A percentile compares a stretch with the other conserved stretches of the same genome.
Conservation (phyloP, 2,888 invertebrate species). For the Trachelus stipa region DNA sequence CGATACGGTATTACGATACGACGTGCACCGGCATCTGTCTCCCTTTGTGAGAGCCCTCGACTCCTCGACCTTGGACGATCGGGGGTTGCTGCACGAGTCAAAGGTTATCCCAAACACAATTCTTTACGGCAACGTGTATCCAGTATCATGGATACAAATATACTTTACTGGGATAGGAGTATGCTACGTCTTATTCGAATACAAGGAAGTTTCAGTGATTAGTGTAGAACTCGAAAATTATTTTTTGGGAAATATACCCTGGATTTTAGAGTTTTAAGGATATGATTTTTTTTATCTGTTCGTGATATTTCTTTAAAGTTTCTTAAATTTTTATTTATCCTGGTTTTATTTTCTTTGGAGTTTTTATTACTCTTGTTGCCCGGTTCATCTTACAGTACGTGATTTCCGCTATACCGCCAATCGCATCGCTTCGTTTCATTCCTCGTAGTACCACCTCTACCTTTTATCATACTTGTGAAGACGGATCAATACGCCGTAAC, state of each 20-base stretch:
- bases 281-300: background rate
- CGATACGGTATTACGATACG: slow-evolving; percentile 28
- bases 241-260: background rate
- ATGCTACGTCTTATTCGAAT: no score
- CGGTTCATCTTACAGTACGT: background rate
- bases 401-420: background rate
- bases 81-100: background rate
- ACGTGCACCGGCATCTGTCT: slow-evolving; percentile 16
- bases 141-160: background rate
- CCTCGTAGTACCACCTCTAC: slow-evolving; percentile 12
- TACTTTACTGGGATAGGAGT: background rate
- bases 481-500: slow-evolving; percentile 54
- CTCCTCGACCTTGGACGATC: background rate
- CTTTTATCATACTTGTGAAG: slow-evolving; percentile 31
- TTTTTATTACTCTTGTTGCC: background rate
- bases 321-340: background rate
- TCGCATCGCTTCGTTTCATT: background rate
- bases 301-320: background rate
- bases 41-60: slow-evolving; percentile 1
- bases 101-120: background rate
- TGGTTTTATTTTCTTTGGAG: background rate
- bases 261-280: background rate
- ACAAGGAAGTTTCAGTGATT: no score
- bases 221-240: no score
- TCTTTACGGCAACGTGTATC: background rate